phyloP scores from a whole-genome alignment of 64 coral and sea anemone species.

The Dendronephthya gigantea region DNA sequence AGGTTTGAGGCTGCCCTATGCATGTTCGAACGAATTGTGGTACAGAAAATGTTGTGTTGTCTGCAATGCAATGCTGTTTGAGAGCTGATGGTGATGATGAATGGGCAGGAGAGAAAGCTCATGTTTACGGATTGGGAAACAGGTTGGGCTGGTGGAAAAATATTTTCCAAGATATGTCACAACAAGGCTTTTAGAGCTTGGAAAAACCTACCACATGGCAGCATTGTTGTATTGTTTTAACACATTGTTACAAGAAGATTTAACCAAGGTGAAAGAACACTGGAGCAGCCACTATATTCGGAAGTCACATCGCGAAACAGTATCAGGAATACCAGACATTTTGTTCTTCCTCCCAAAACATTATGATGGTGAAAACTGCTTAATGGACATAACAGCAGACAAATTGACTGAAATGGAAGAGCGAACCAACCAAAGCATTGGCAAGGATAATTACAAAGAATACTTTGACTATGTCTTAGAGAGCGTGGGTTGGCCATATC shows the following conservation, averaged over 20 bases:
- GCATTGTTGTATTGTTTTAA: not conserved
- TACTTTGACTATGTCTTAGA: constrained; percentile 7
- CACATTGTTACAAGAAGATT: not conserved
- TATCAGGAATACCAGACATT: constrained; percentile 1
- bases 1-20: not conserved
- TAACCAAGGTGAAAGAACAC: not conserved
- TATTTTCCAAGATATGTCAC: not conserved
- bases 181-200: not conserved
- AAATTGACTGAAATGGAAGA: not conserved
- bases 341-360: not conserved
- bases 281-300: not conserved
- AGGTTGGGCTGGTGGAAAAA: not conserved
- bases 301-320: not conserved
- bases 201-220: not conserved
- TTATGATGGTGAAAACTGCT: constrained; percentile 8
- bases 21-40: constrained; percentile 9
- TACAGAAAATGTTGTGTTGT: not conserved
- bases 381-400: not conserved
- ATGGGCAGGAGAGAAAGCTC: not conserved
- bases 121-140: not conserved
- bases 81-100: too few species aligned
- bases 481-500: not conserved
- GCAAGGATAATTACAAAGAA: not conserved
- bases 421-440: not conserved
- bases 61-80: not conserved